Evolutionary conservation across 2,888 invertebrate genomes (phyloP).

Genomic region (Kryphioiulus occultus): DNA sequence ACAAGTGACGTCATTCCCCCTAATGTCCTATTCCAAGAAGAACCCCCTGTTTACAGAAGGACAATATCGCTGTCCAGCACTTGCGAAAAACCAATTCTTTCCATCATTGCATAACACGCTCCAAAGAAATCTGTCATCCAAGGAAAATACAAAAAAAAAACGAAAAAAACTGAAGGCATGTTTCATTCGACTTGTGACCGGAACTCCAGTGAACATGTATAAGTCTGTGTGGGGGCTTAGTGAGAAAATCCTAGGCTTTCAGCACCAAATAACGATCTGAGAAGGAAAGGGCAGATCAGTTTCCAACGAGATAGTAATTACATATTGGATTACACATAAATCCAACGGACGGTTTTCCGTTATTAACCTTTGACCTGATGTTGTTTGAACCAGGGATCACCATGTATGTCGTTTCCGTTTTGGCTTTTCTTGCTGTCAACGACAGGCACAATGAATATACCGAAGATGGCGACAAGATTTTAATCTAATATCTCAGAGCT

Average conservation of each 20-base stretch:
- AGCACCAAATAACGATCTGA: neutral
- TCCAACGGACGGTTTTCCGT: neutral
- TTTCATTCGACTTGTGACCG: neutral
- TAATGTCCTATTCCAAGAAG: neutral
- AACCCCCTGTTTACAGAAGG: neutral
- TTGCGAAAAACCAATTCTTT: slow-evolving; percentile 25
- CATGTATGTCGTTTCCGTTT: neutral
- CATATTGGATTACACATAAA: neutral
- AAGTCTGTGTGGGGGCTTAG: neutral
- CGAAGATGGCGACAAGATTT: neutral
- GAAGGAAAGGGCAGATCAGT: neutral
- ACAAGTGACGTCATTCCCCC: neutral
- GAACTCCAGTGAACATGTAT: too few species aligned
- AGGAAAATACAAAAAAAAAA: neutral
- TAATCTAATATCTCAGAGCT: neutral
- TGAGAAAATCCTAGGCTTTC: neutral
- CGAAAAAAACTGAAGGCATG: neutral
- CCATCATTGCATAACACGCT: slow-evolving; percentile 21
- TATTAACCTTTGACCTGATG: slow-evolving; percentile 13
- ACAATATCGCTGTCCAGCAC: slow-evolving; percentile 21
- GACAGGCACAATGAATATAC: neutral
- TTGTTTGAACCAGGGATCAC: neutral
- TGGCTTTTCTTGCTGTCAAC: neutral
- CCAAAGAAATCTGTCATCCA: neutral
- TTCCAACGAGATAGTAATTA: neutral